Conservation (phyloP, 2,888 invertebrate genomes). For the Drosophila kokeensis region DNA sequence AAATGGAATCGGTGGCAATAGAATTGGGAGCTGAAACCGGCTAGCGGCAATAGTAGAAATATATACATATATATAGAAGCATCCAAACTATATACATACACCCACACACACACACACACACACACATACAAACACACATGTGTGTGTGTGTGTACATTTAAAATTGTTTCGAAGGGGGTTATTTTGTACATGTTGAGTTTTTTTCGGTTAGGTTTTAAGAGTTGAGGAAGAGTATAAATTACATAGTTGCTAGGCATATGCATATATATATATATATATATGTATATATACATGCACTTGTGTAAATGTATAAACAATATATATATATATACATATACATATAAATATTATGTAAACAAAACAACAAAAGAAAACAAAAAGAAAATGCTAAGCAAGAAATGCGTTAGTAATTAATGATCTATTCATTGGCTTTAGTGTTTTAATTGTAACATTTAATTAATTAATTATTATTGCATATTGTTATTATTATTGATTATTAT, state of each 20-base stretch:
- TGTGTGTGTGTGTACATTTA: slow-evolving; percentile 30
- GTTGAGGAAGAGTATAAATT: slow-evolving; percentile 67
- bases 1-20: slow-evolving; percentile 50
- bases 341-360: slow-evolving; percentile 35
- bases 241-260: slow-evolving; percentile 67
- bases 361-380: slow-evolving; percentile 18
- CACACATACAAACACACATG: slow-evolving; percentile 5
- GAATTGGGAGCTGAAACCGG: slow-evolving; percentile 61
- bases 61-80: slow-evolving; percentile 38
- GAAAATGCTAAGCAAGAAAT: slow-evolving; percentile 19
- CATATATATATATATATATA: slow-evolving; percentile 22
- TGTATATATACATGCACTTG: slow-evolving; percentile 10
- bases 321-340: slow-evolving; percentile 17
- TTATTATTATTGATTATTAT: slow-evolving; percentile 69
- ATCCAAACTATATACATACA: slow-evolving; percentile 43
- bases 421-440: slow-evolving; percentile 82
- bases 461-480: slow-evolving; percentile 65
- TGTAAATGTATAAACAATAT: slow-evolving; percentile 17
- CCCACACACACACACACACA: slow-evolving; percentile 11
- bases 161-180: slow-evolving; percentile 42
- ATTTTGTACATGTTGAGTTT: slow-evolving; percentile 73
- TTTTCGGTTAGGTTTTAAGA: slow-evolving; percentile 46
- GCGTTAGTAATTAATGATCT: slow-evolving; percentile 69
- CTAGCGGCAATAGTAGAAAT: slow-evolving; percentile 78
- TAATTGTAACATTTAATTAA: slow-evolving; percentile 78